Conservation (phyloP, 2,113 vertebrate genomes). For the Psilopsiagon aymara region DNA sequence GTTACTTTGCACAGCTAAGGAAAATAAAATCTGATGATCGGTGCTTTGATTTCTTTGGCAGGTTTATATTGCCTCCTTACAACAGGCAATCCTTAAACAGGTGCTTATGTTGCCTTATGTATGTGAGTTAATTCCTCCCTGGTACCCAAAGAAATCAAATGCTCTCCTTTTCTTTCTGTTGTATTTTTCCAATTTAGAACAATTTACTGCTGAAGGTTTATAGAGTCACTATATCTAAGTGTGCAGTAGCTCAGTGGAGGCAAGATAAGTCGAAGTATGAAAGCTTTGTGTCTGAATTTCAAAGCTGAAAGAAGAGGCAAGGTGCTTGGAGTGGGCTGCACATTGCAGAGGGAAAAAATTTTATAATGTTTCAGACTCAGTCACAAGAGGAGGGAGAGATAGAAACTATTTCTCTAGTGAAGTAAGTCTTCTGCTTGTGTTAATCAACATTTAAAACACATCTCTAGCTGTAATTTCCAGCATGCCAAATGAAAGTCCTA, state of each 20-base stretch:
- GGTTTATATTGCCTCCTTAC: neutral
- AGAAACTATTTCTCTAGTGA: neutral
- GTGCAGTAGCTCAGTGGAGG: neutral
- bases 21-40: neutral
- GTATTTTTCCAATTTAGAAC: neutral
- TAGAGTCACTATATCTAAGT: neutral
- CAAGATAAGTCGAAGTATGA: neutral
- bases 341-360: neutral
- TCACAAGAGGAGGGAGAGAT: neutral
- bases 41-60: neutral
- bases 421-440: constrained; percentile 9
- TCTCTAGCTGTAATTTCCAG: neutral
- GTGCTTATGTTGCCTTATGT: neutral
- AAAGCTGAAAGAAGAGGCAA: neutral
- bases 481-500: constrained; percentile 19
- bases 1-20: neutral
- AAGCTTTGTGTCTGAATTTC: neutral
- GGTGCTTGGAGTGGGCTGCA: neutral
- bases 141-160: neutral
- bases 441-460: constrained; percentile 23
- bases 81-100: neutral
- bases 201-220: neutral
- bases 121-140: neutral
- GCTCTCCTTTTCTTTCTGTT: neutral
- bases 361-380: neutral